Base-by-base conservation (phyloP, 2,797 vertebrate species). In the Peromyscus aztecus region DNA sequence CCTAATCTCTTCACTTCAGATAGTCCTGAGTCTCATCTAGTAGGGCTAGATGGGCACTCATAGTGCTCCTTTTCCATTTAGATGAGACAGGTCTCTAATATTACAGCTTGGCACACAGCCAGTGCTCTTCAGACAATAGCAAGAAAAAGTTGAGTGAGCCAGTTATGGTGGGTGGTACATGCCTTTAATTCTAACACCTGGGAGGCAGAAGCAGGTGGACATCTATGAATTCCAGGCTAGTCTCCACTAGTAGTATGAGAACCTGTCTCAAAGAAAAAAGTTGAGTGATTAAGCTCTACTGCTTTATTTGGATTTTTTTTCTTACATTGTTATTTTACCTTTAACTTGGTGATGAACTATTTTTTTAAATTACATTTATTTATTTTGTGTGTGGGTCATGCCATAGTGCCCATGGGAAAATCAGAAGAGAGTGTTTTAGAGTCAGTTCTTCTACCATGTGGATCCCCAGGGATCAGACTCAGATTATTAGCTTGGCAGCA, bases 201-300 rank as follows among this genome's bases (percentile, higher is more conserved):
- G 37, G 37, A 73, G 71, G 37, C 37, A 40, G 71, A 73, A 21
- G 37, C 37, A 73, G 71, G 71, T 37, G 37, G 29, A 40, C 37
- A 73, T 4, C 71, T 27, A 11, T 75, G 71, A 24, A 12, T 75
- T 75, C 21, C 71, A 75, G 71, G 21, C 37, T 21, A 40, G 37
- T 6, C 71, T 75, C 71, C 0, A 6, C 19, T 73, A 75, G 2
- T 75, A 5, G 71, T 43, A 1, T 75, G 40, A 75, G 37, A 43
- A 37, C 71, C 21, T 73, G 71, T 73, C n/a, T 95, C 61, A 49
- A 63, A 75, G 78, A 89, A 40, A 92, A 89, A 24, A 82, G 59
- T 86, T 84, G 19, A 49, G 4, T 90, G 73, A 69, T 73, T 84
- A 73, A 61, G 16, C 85, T 94, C 43, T 34, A 40, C 89, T 96